Percentiles rank a stretch among this genome's conserved stretches.
phyloP scores from a whole-genome alignment of 2,797 vertebrate genomes.

The Dryobates pubescens region DNA sequence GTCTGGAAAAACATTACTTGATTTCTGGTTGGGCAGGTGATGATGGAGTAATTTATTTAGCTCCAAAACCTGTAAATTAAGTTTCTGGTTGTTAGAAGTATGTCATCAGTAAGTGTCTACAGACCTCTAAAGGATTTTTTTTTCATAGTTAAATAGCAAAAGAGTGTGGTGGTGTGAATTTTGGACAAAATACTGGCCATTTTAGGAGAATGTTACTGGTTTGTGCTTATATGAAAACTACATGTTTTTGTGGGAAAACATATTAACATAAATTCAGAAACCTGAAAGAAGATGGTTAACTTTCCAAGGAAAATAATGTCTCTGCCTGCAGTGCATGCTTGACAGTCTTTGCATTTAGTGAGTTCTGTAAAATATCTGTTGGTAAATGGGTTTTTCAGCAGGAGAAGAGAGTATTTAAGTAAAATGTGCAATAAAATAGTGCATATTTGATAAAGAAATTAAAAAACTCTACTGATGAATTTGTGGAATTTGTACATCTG shows the following conservation, averaged over 20 bases:
- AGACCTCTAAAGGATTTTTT: not conserved
- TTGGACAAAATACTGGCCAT: not conserved
- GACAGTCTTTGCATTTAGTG: not conserved
- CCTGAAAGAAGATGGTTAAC: not conserved
- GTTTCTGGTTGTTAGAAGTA: not conserved
- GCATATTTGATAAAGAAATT: not conserved
- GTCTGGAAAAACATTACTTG: not conserved
- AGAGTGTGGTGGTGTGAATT: not conserved
- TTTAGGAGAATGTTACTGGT: not conserved
- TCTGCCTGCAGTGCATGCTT: not conserved
- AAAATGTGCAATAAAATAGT: not conserved
- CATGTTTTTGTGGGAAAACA: not conserved
- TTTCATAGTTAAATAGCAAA: not conserved
- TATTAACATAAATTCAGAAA: not conserved
- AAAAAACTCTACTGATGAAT: not conserved
- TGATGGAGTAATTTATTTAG: not conserved
- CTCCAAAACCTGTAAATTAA: not conserved
- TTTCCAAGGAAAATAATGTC: not conserved
- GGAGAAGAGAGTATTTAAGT: not conserved
- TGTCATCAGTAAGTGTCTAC: not conserved
- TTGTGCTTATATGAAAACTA: not conserved
- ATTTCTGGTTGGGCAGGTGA: not conserved
- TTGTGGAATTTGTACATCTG: not conserved
- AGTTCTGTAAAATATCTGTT: not conserved
- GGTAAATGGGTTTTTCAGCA: not conserved